These are phyloP conservation scores for Protaetia brevitarsis DNA, from an alignment of 1,140 invertebrate species.

Conservation along the genomic window DNA sequence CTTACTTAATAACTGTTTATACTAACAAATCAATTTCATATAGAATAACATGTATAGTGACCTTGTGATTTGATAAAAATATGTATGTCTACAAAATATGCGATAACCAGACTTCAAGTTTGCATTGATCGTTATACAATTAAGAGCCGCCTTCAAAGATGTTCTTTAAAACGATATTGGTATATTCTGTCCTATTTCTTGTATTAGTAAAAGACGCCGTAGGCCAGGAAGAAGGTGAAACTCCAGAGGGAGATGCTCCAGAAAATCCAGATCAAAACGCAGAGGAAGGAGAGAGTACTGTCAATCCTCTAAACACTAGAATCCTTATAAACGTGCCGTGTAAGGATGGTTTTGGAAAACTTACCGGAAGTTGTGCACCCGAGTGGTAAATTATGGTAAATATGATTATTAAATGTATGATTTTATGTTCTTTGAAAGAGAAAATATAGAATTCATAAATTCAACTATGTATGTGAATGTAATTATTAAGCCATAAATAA, in stretches of 20 bases:
- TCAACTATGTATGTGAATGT: too few species aligned
- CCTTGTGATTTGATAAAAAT: constrained; percentile 3
- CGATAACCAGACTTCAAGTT: neutral
- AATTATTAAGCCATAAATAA: too few species aligned
- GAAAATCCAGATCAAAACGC: neutral
- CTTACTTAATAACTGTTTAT: too few species aligned
- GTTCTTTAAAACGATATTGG: neutral
- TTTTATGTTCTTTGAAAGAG: too few species aligned
- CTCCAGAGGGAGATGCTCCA: neutral
- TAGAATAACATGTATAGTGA: too few species aligned
- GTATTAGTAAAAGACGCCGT: neutral
- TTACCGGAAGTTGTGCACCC: neutral
- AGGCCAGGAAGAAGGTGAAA: neutral
- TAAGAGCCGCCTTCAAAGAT: neutral
- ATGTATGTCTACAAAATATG: neutral
- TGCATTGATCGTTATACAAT: neutral
- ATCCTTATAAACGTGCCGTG: neutral
- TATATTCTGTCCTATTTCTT: neutral
- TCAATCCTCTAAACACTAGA: neutral
- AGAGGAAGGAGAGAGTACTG: neutral
- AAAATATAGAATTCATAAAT: too few species aligned
- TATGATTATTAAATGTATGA: too few species aligned
- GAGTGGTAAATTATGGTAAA: neutral
- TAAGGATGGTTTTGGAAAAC: neutral
- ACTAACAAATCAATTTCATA: too few species aligned